Conservation (phyloP, 1,140 invertebrate species). For the Rhagoletis zephyria region DNA sequence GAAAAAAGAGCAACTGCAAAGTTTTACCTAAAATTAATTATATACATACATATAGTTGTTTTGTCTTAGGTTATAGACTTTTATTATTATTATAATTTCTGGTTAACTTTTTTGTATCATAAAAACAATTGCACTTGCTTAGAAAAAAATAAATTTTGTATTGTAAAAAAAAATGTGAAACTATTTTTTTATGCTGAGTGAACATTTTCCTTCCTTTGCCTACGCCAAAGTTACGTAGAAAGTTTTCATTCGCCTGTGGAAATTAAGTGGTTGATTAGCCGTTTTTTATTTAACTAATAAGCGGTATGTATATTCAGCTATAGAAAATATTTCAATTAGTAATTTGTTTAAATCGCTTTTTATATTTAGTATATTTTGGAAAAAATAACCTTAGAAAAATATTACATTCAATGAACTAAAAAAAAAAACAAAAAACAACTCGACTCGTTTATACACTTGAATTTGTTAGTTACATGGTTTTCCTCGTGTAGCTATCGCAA, state of each 20-base stretch:
- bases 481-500: too few species aligned
- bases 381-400: too few species aligned
- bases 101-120: constrained; percentile 27
- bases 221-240: constrained; percentile 5
- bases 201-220: constrained; percentile 36
- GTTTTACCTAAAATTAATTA: constrained; percentile 21
- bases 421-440: background rate
- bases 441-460: too few species aligned
- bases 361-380: too few species aligned
- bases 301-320: background rate
- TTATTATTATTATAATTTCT: background rate
- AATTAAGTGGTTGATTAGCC: background rate
- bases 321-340: too few species aligned
- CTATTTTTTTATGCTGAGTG: background rate
- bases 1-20: constrained; percentile 7
- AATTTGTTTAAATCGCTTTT: too few species aligned
- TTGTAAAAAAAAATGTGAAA: constrained; percentile 10
- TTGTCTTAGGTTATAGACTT: constrained; percentile 12
- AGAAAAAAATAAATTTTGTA: constrained; percentile 2
- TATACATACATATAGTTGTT: background rate
- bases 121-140: constrained; percentile 9
- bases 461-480: too few species aligned
- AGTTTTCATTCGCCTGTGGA: background rate
- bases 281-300: background rate
- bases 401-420: background rate